Evolutionary conservation across 2,888 invertebrate genomes (phyloP), one percentile per base, ranked within the genome.

Genomic region (Eugnorisma glareosa): DNA sequence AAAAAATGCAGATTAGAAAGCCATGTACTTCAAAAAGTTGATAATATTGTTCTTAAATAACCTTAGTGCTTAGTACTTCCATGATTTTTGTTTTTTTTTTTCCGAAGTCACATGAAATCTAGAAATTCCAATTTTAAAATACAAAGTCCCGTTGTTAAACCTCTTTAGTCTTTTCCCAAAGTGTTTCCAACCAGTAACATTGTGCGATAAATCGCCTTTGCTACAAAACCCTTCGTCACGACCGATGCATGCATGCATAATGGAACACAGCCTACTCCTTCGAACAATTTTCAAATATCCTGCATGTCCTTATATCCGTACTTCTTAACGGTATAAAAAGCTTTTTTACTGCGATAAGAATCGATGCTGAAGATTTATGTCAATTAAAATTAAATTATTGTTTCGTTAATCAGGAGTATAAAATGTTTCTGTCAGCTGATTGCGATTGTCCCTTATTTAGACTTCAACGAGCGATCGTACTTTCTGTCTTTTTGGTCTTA

Each of bases 191-290:
- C 73, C 74, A 78, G 75, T 82, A 73, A 80, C 77, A 84, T 79
- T 81, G 69, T 67, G 83, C 82, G 73, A 83, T 86, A 86, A 85
- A 85, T 81, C 72, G 67, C 70, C 63, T 81, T 70, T 82, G 81
- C 85, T 82, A 87, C 89, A 88, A 88, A 89, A 82, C 86, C 87
- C 86, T 88, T 86, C 77, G 88, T 91, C 93, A 93, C 91, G 92
- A 90, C 82, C 81, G 79, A 85, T 88, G 85, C 83, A 84, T 89
- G 88, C 85, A 86, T 89, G 88, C 85, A 86, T 90, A 91, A 91
- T 92, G 84, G 74, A 86, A 83, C 86, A 84, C 72, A 67, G 73
- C 76, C 72, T 79, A 84, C 85, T 40, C 77, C 71, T 73, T 57
- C 72, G 69, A 68, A 37, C 72, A 76, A 81, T 75, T 84, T 79